Base-by-base conservation (phyloP, 37 sponge, comb jelly and placozoan species). In the Beroe forskalii region DNA sequence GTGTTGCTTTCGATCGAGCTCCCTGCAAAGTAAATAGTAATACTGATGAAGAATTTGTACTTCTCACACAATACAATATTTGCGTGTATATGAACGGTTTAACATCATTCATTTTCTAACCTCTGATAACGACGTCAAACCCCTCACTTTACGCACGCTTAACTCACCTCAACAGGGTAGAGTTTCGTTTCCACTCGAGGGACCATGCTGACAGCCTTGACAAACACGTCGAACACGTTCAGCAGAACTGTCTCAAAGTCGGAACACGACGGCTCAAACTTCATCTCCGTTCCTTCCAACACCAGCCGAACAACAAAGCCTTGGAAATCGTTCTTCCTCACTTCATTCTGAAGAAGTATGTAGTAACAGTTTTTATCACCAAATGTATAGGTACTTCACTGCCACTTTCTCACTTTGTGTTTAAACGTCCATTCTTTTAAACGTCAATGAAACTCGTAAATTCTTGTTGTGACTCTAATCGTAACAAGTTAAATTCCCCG, bases 171-270 rank as follows among this genome's bases (percentile, higher is more conserved):
- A 23, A 62, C 91, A 61, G 94, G 92, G 67, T 94, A 97, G 0
- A 97, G 93, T 76, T 97, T 97, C 14, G 94, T 95, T 80, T 97
- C 98, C 40, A 97, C 96, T 41, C 96, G 93, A 76, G 98, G 98
- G 6, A 97, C 90, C 48, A 92, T 92, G 35, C 67, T 62, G 20
- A 93, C 94, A 12, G 94, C 95, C 72, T 94, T 94, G 67, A 95
- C 19, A 90, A 97, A 94, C 76, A 94, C 92, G 67, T 95, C 96
- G 91, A 94, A 94, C n/a, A 89, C 95, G 89, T 93, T 96, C 76
- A 95, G 91, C 19, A 96, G 92, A 64, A 97, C 94, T 22, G 91
- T 63, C 90, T 94, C 98, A 90, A 95, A 94, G 32, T 93, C 96
- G 8, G 32, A 63, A 2, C 38, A 37, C 41, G 90, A 76, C 17